Evolutionary conservation across 2,113 vertebrate species (phyloP).

Genomic region (Neomonachus schauinslandi): DNA sequence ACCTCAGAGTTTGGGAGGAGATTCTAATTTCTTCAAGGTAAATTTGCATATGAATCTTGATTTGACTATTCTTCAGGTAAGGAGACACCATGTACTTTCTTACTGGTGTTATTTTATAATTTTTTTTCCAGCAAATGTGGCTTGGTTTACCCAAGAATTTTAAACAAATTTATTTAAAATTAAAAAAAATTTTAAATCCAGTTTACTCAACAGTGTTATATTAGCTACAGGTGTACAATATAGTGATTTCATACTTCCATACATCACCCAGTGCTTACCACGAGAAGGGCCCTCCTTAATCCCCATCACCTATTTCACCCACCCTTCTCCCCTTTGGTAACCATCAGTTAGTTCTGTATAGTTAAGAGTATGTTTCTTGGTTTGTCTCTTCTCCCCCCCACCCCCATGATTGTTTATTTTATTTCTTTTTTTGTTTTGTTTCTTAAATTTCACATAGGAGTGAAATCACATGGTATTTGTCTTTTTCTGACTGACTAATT

Average conservation of each 20-base stretch:
- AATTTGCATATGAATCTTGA: neutral
- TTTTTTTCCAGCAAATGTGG: neutral
- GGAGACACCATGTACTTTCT: neutral
- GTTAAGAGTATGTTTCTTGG: neutral
- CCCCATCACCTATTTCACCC: neutral
- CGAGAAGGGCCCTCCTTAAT: neutral
- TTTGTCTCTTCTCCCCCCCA: neutral
- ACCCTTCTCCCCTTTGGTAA: neutral
- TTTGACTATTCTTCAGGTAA: neutral
- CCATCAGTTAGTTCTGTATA: neutral
- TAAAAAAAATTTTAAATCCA: neutral
- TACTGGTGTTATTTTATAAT: neutral
- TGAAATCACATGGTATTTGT: neutral
- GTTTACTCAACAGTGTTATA: neutral
- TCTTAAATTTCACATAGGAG: neutral
- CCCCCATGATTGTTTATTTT: neutral
- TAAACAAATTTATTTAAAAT: neutral
- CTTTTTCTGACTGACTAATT: neutral
- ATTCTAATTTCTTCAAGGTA: slow-evolving; percentile 67
- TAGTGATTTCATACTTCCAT: neutral
- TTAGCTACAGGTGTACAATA: neutral
- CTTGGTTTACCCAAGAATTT: neutral
- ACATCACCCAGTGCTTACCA: neutral
- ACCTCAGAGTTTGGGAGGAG: slow-evolving; percentile 65
- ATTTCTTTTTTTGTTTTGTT: neutral